Base-by-base conservation (phyloP, 2,888 invertebrate genomes). In the Pollenia amentaria region DNA sequence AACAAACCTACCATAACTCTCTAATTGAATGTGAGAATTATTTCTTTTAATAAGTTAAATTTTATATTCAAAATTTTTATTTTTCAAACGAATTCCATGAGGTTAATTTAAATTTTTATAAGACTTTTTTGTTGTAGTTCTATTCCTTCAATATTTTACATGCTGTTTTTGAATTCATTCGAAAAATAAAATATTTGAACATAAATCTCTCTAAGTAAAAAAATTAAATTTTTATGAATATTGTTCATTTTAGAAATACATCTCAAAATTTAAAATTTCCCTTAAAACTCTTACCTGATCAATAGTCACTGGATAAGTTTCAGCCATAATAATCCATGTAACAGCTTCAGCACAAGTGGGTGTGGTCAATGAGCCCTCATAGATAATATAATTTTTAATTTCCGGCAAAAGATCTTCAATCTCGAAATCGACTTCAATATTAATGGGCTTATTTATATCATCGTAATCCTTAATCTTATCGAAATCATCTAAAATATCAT, bases 361-460 rank as follows among this genome's bases (percentile, higher is more conserved):
- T 0, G 97, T 96, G 3, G 97, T 97, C 88, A 97, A 93, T 0
- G 97, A 97, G 0, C 97, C 97, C 1, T 95, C 93, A 90, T 97
- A 97, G 40, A 95, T 94, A 83, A 93, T 91, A 92, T 94, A 96
- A 90, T 95, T 96, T 0, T 93, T 92, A 21, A 93, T 92, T 29
- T 94, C 93, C 7, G 95, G 95, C 53, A 97, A 89, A 73, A 96
- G 94, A 60, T 93, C 91, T 3, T 89, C 88, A 3, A 93, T 89
- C 0, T 89, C 89, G 73, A 93, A 69, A 44, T 90, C 88, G 10
- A 90, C 89, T 11, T 90, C 90, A 60, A 92, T 88, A 2, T 83
- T 83, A 10, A 89, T 88, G 0, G 90, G 89, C 18, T 90, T 89
- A 78, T 92, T 91, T 2, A 91, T 88, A 1, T 90, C 88, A 1